These are phyloP conservation scores for Drosophila pegasa DNA, from an alignment of 2,888 invertebrate genomes.

Conservation along the genomic window DNA sequence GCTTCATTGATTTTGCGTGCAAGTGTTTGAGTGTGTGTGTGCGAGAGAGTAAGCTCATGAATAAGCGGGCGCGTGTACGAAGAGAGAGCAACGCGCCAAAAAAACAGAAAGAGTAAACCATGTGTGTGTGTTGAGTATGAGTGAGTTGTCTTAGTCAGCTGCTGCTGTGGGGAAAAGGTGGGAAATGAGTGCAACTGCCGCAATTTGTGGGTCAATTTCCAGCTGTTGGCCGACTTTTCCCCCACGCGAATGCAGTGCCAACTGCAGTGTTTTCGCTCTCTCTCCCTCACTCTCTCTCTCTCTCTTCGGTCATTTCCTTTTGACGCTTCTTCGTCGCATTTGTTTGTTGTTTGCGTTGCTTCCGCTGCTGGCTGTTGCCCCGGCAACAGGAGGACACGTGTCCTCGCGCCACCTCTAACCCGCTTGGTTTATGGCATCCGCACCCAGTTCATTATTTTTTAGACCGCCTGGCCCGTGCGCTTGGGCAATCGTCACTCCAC, in stretches of 20 bases:
- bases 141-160: constrained; percentile 39
- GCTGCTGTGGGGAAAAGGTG: constrained; percentile 15
- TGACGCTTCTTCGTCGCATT: constrained; percentile 5
- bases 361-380: constrained; percentile 26
- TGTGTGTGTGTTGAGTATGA: constrained; percentile 9
- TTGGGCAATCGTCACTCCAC: constrained; percentile 23
- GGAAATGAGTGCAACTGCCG: constrained; percentile 15
- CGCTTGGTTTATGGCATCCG: constrained; percentile 17
- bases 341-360: constrained; percentile 37
- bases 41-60: constrained; percentile 20
- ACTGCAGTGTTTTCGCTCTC: constrained; percentile 10
- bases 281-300: neutral
- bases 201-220: constrained; percentile 50
- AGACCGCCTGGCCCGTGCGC: neutral
- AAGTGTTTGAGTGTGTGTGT: constrained; percentile 8
- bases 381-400: constrained; percentile 28
- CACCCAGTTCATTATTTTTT: neutral
- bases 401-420: constrained; percentile 24
- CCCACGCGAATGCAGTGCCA: neutral
- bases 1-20: constrained; percentile 38
- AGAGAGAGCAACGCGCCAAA: constrained; percentile 27
- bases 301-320: too few species aligned
- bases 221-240: constrained; percentile 39
- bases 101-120: constrained; percentile 8
- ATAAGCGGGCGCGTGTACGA: constrained; percentile 14